A percentile compares a stretch with the other conserved stretches of the same genome.
These are phyloP conservation scores for Sebastes diaconus DNA, from an alignment of 2,797 vertebrate species.

Conservation along the genomic window DNA sequence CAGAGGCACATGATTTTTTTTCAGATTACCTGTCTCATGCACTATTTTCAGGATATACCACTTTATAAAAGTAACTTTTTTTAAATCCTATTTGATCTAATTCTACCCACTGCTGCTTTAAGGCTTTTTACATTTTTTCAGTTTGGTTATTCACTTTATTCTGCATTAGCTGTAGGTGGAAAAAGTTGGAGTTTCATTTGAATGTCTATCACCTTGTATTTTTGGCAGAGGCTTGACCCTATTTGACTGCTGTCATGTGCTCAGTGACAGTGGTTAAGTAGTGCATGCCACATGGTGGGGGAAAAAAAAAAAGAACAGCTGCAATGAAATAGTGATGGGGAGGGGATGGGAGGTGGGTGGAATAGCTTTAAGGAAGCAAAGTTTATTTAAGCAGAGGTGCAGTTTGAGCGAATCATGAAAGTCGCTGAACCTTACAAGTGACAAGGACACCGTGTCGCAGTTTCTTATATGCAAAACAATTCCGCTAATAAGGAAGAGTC, in stretches of 20 bases:
- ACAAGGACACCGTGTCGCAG: conserved; percentile 33
- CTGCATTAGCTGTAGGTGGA: neutral
- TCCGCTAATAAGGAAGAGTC: conserved; percentile 56
- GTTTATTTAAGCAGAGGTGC: conserved; percentile 7
- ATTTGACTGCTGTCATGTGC: conserved; percentile 17
- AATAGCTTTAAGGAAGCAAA: conserved; percentile 30
- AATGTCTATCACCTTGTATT: neutral
- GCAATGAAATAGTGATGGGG: neutral
- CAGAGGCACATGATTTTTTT: too few species aligned
- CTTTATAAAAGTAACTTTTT: too few species aligned
- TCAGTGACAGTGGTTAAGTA: conserved; percentile 19
- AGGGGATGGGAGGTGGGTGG: neutral
- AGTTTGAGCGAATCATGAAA: conserved; percentile 15
- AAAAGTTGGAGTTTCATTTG: neutral
- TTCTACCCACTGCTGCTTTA: too few species aligned
- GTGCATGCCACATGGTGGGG: neutral
- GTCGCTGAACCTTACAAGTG: conserved; percentile 22
- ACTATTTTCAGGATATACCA: too few species aligned
- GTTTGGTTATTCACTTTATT: neutral
- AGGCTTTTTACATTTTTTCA: fast-evolving
- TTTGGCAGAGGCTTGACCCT: conserved; percentile 5
- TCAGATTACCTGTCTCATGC: too few species aligned
- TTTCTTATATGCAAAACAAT: conserved; percentile 32
- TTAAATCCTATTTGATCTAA: too few species aligned
- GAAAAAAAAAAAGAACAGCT: conserved; percentile 2